Conservation (phyloP, 2,113 vertebrate species). For the Tonatia bakeri region DNA sequence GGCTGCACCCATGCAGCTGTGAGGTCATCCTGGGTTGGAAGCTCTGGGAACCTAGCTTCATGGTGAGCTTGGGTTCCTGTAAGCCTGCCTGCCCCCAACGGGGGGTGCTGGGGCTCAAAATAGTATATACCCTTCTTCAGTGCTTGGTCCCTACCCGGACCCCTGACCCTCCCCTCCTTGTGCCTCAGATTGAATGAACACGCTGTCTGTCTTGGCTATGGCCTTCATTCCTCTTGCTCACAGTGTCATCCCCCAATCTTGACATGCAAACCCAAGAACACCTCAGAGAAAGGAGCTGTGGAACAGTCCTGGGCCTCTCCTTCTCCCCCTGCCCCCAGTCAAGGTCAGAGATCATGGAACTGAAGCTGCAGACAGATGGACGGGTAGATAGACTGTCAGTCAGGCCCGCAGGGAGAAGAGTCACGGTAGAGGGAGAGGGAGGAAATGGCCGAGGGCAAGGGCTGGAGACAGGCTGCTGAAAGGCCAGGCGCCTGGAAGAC, state of each 20-base stretch:
- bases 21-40: not conserved
- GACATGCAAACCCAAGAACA: not conserved
- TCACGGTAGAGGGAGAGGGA: not conserved
- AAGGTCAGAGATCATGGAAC: not conserved
- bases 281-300: not conserved
- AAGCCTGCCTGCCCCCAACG: not conserved
- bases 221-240: not conserved
- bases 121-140: no score
- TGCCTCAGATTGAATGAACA: not conserved
- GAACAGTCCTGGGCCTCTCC: not conserved
- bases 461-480: not conserved
- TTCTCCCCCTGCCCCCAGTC: no score
- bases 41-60: not conserved
- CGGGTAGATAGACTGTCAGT: not conserved
- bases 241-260: not conserved
- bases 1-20: not conserved
- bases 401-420: not conserved
- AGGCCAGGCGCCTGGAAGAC: not conserved
- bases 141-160: rapidly evolving
- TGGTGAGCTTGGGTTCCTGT: not conserved
- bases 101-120: not conserved
- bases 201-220: not conserved
- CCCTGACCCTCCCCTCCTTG: not conserved
- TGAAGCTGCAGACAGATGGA: not conserved
- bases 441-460: not conserved